Base-by-base conservation (phyloP, 2,797 vertebrate species). In the Oryzias dopingdopingensis region DNA sequence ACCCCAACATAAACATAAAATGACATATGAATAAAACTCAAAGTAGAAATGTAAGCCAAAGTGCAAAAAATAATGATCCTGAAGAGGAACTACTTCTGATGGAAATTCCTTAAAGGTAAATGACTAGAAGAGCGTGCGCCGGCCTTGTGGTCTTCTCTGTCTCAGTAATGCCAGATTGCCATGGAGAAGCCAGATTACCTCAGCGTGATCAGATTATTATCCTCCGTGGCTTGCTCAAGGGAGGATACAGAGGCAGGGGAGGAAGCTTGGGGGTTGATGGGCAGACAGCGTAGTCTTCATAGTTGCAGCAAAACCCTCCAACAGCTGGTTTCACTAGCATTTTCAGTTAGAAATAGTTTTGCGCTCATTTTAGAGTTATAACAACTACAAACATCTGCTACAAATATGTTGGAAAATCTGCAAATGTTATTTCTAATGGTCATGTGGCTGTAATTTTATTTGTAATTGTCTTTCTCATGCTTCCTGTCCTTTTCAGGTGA, bases 401-500 rank as follows among this genome's bases (percentile, higher is more conserved):
- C 37, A 22, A 5, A 23, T 14, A 37, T 37, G 29, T 4, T 29
- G 23, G 49, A 20, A 26, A 45, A 24, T 14, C 0, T 48, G 41
- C 10, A 12, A 37, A 49, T 42, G 42, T 47, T 20, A 42, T 46
- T 65, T 41, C 59, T 29, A 61, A 61, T 18, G 49, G 56, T 32
- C 42, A 52, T 26, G 53, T 67, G 68, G 70, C 60, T 56, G 61
- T 48, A 79, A 62, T 80, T 75, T 67, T 5, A 60, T 71, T 67
- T 65, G 73, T 81, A 66, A 82, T 78, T 67, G 49, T 52, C 51
- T 54, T 42, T 63, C 64, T 13, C 32, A 37, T 50, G 17, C 61
- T 52, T 53, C 67, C 60, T 50, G 16, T 47, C 29, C 42, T 63
- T 56, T 50, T 12, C 80, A 94, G 93, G 93, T 93, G 82, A 93